These are phyloP conservation scores for Spea multiplicata DNA, from an alignment of 2,113 vertebrate species.

Conservation along the genomic window DNA sequence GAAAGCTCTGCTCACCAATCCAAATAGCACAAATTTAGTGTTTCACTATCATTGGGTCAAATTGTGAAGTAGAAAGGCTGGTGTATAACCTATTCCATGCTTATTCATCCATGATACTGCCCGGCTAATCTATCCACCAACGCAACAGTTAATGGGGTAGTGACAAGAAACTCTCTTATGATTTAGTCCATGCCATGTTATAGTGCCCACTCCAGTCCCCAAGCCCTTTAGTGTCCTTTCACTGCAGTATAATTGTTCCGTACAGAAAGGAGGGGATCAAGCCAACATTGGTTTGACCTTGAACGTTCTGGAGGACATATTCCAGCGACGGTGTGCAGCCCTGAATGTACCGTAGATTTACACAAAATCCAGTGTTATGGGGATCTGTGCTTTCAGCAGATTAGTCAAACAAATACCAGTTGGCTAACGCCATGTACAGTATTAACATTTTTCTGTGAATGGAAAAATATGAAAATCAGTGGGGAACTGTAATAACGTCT, in stretches of 20 bases:
- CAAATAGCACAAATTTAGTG: too few relatives aligned
- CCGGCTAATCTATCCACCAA: neutral
- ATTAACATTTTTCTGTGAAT: too few relatives aligned
- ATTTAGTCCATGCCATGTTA: slow-evolving; percentile 9
- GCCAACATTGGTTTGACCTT: slow-evolving; percentile 34
- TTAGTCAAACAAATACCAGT: neutral
- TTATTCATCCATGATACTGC: too few relatives aligned
- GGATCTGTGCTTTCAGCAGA: neutral
- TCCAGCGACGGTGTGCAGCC: slow-evolving; percentile 8
- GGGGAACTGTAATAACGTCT: too few relatives aligned
- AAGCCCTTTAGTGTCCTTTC: slow-evolving; percentile 15
- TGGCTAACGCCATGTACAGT: too few relatives aligned
- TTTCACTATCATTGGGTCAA: too few relatives aligned
- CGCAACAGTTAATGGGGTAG: slow-evolving; percentile 16
- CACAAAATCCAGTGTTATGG: neutral
- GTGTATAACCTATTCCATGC: too few relatives aligned
- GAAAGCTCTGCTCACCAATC: too few relatives aligned
- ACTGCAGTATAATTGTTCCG: slow-evolving; percentile 33
- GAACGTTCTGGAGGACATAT: slow-evolving; percentile 15
- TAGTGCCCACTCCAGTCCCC: neutral
- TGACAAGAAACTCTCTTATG: neutral
- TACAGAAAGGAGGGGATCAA: slow-evolving; percentile 32
- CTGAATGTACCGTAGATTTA: slow-evolving; percentile 2
- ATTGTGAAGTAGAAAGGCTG: too few relatives aligned
- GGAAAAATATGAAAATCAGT: too few relatives aligned